Conservation (phyloP, 2,113 vertebrate species). For the Himantopus leucocephalus region DNA sequence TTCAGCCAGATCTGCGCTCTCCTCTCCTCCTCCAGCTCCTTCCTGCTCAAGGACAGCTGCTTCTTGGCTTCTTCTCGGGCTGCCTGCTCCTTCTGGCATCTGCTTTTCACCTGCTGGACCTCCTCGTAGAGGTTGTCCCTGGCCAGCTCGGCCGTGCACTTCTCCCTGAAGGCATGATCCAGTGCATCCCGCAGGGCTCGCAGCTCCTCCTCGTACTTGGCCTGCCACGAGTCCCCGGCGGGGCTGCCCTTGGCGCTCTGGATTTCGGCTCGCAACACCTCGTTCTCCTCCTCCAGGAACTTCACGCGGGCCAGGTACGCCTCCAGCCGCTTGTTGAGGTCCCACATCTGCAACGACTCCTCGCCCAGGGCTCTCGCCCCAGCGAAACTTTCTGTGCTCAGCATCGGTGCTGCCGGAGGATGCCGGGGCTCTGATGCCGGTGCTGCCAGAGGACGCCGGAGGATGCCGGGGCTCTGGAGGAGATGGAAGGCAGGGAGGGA, state of each 20-base stretch:
- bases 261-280: slow-evolving; percentile 80
- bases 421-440: background rate
- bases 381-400: slow-evolving; percentile 58
- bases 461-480: background rate
- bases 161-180: slow-evolving; percentile 80
- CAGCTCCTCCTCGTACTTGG: slow-evolving; percentile 80
- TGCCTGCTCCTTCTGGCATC: slow-evolving; percentile 77
- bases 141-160: slow-evolving; percentile 78
- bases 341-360: slow-evolving; percentile 91
- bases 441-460: background rate
- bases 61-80: slow-evolving; percentile 74
- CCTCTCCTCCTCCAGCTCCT: slow-evolving; percentile 83
- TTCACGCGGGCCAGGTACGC: slow-evolving; percentile 88
- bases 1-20: slow-evolving; percentile 83
- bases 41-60: slow-evolving; percentile 71
- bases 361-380: slow-evolving; percentile 64
- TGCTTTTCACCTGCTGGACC: slow-evolving; percentile 71
- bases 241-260: slow-evolving; percentile 61
- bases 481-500: background rate
- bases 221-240: slow-evolving; percentile 41
- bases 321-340: slow-evolving; percentile 89
- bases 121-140: slow-evolving; percentile 78
- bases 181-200: slow-evolving; percentile 73
- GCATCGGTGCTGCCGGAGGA: background rate
- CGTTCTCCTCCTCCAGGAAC: slow-evolving; percentile 88